Conservation (phyloP, 2,797 vertebrate genomes). For the Malacoctenus gilli region DNA sequence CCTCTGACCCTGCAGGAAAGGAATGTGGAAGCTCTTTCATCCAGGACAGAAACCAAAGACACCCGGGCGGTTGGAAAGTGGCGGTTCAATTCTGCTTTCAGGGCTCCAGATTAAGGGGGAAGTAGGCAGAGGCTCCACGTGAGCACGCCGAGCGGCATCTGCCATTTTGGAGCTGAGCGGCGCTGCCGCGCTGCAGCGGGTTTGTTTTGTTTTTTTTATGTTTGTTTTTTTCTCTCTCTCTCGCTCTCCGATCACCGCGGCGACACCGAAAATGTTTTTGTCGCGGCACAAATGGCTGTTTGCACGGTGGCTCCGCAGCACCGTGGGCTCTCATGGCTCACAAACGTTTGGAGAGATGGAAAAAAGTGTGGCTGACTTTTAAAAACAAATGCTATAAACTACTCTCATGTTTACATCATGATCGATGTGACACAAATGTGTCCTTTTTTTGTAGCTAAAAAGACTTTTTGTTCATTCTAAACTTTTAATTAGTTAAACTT, state of each 20-base stretch:
- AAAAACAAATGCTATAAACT: too few species aligned
- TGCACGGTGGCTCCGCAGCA: too few species aligned
- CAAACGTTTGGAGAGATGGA: too few species aligned
- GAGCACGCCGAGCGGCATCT: conserved; percentile 44
- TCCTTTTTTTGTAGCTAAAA: too few species aligned
- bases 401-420: too few species aligned
- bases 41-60: conserved; percentile 82
- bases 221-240: too few species aligned
- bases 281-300: conserved; percentile 7
- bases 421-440: too few species aligned
- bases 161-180: conserved; percentile 61
- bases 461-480: too few species aligned
- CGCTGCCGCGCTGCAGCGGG: conserved; percentile 21
- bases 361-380: too few species aligned
- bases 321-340: too few species aligned
- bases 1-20: conserved; percentile 81
- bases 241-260: neutral
- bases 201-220: too few species aligned
- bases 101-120: conserved; percentile 61
- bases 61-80: conserved; percentile 72
- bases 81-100: conserved; percentile 68
- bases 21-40: conserved; percentile 88
- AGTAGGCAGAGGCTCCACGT: conserved; percentile 44
- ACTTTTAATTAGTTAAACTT: too few species aligned
- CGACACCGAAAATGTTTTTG: conserved; percentile 15